These are phyloP conservation scores for Sarcophaga carnaria DNA, from an alignment of 2,888 invertebrate genomes.

Conservation along the genomic window DNA sequence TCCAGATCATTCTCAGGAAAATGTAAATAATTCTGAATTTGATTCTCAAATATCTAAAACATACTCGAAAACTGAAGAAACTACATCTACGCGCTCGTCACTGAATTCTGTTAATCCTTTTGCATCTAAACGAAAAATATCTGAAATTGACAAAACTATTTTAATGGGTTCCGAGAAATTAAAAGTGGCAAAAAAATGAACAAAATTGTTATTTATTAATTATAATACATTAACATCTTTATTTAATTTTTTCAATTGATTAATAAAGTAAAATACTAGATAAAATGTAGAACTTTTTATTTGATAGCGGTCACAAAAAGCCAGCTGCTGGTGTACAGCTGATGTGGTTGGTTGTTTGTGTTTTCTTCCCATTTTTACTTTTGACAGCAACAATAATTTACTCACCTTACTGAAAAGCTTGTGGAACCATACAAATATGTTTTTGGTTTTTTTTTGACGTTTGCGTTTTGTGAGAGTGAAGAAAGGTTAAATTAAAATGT, in stretches of 20 bases:
- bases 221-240: too few species aligned
- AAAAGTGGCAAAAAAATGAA: constrained; percentile 75
- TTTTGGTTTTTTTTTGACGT: not conserved
- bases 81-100: constrained; percentile 75
- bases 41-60: constrained; percentile 42
- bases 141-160: constrained; percentile 74
- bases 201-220: not conserved
- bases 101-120: constrained; percentile 77
- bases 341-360: too few species aligned
- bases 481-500: constrained; percentile 63
- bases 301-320: too few species aligned
- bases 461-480: not conserved
- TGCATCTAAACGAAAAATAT: constrained; percentile 82
- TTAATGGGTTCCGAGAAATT: constrained; percentile 77
- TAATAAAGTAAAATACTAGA: too few species aligned
- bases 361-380: too few species aligned
- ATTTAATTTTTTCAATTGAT: too few species aligned
- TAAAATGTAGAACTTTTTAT: too few species aligned
- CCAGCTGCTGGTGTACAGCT: too few species aligned
- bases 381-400: too few species aligned
- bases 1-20: constrained; percentile 62
- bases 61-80: constrained; percentile 33
- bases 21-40: constrained; percentile 23
- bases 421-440: not conserved
- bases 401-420: too few species aligned